Percentiles rank a stretch among this genome's conserved stretches.
These are phyloP conservation scores for Eulemur rufifrons DNA, from an alignment of 2,113 vertebrate genomes.

Conservation along the genomic window DNA sequence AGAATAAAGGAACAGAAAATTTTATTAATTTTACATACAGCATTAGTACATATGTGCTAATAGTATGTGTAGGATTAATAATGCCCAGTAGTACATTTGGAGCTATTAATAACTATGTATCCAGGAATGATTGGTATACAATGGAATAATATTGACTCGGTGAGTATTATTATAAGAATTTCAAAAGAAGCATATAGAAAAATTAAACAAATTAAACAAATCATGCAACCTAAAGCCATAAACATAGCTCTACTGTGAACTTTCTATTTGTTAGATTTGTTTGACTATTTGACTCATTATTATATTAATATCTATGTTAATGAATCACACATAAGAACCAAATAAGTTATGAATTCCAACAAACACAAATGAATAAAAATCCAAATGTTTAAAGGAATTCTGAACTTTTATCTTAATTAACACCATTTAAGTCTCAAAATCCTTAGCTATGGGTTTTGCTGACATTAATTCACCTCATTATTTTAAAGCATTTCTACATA, in stretches of 20 bases:
- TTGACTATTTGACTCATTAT: background rate
- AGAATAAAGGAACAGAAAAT: background rate
- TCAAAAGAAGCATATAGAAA: background rate
- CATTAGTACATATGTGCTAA: background rate
- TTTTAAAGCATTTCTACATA: background rate
- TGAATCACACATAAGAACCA: background rate
- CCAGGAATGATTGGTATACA: background rate
- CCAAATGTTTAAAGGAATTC: background rate
- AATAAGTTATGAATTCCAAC: background rate
- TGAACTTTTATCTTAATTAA: conserved; percentile 46
- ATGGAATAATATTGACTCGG: background rate
- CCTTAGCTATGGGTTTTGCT: background rate
- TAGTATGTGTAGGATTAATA: background rate
- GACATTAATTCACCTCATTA: conserved; percentile 14
- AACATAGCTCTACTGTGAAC: background rate
- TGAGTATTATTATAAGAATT: background rate
- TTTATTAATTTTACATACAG: background rate
- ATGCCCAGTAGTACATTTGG: background rate
- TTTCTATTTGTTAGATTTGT: background rate
- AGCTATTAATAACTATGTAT: background rate
- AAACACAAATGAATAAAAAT: conserved; percentile 5
- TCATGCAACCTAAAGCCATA: background rate
- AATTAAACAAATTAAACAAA: background rate
- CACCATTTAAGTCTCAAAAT: background rate
- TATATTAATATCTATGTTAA: background rate